Base-by-base conservation (phyloP, 2,888 invertebrate genomes). In the Amphipoea oculea region DNA sequence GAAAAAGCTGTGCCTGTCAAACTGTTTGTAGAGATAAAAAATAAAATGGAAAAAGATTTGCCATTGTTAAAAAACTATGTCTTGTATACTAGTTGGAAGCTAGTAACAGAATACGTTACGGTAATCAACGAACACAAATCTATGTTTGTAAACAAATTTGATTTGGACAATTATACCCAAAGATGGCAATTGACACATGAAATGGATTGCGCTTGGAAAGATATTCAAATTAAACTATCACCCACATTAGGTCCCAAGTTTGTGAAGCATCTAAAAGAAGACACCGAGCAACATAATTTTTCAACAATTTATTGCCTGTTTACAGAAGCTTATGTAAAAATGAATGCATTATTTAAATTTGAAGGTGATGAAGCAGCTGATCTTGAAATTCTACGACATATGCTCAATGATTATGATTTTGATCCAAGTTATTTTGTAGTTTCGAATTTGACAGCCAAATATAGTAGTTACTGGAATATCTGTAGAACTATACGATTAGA, bases 1-100 rank as follows among this genome's bases (percentile, higher is more conserved):
- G 23, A 90, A 79, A 92, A 91, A 83, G 73, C 87, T 57, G 78
- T 92, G 51, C 94, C 94, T n/a, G 79, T 87, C 4, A 89, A 87
- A 79, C 78, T 92, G 65, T 93, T 91, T 71, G 60, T 77, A 42
- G 80, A 87, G 54, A 92, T 94, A 76, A 84, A 88, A 84, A 76
- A 75, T 0, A 86, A 85, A 79, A 81, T 95, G 45, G 88, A 92
- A 69, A 69, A 54, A 20, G 42, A 9, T 5, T 68, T 78, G n/a
- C 36, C 78, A 4, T 14, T 78, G 9, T 5, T 78, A n/a, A 54
- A 78, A 51, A 78, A 78, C 51, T 78, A 93, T 78, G 81, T 86
- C 9, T 45, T 87, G 2, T 71, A 89, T 29, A 92, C 91, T 29
- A 63, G 69, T 51, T 93, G 92, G 91, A 90, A 88, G 85, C 72